Base-by-base conservation (phyloP, 1,140 invertebrate species). In the Lepeophtheirus salmonis region DNA sequence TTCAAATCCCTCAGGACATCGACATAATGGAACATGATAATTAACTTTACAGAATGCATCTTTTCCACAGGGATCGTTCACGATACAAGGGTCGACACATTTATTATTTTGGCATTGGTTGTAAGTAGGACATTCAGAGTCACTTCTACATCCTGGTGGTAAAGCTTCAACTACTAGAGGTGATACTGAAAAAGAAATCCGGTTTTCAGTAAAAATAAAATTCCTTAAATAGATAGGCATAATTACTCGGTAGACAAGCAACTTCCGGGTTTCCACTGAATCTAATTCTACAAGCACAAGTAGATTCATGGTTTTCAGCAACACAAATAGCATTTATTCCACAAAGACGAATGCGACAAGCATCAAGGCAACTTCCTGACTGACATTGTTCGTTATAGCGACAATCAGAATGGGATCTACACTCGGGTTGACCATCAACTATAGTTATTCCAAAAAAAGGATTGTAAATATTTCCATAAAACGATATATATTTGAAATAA, bases 141-240 rank as follows among this genome's bases (percentile, higher is more conserved):
- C 64, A 18, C 59, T 62, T 23, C 60, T 61, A 60, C 69, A 70
- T 25, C 66, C 68, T 23, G 51, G 67, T 69, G 16, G 64, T 20
- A 2, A 66, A 65, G 56, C 68, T 65, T 10, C 50, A n/a, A 17
- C 66, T 67, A 62, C 68, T 68, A 16, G 68, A 52, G 30, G 30
- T 6, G 30, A 41, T 10, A 41, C 30, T 41, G 30, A 10, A 41
- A 41, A 10, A 41, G n/a, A 10, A 41, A n/a, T 10, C 30, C 6
- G n/a, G 30, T 41, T 52, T 21, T 52, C n/a, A 52, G n/a, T 10
- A 52, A 52, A 52, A 16, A 6, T 52, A 4, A 4, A 52, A 52
- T 52, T n/a, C n/a, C 81, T 66, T 86, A 89, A 1, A 85, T 84
- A 63, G 86, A 83, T 60, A 83, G 76, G 66, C 87, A 90, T 57